Percentiles rank a stretch among this genome's conserved stretches.
These are phyloP conservation scores for Cynoglossus semilaevis DNA, from an alignment of 2,113 vertebrate species.

Conservation along the genomic window DNA sequence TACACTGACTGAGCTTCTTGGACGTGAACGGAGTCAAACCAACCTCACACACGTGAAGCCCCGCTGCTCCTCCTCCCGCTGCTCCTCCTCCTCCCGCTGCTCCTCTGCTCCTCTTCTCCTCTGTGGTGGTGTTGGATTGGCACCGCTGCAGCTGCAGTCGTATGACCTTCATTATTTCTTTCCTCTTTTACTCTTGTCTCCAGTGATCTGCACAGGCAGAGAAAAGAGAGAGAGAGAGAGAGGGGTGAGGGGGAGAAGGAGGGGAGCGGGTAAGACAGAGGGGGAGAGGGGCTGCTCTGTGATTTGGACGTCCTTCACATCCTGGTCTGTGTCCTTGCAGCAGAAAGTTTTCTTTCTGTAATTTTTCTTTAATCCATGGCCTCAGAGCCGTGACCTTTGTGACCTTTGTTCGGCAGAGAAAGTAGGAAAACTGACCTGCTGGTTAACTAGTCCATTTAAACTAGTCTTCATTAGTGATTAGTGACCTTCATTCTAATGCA, in stretches of 20 bases:
- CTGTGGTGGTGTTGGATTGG: slow-evolving; percentile 20
- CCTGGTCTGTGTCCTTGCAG: slow-evolving; percentile 54
- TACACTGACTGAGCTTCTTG: slow-evolving; percentile 7
- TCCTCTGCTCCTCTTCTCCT: slow-evolving; percentile 28
- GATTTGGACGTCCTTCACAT: slow-evolving; percentile 61
- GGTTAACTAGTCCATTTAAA: too few relatives aligned
- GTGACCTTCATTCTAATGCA: too few relatives aligned
- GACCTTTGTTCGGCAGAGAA: too few relatives aligned
- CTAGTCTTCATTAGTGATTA: too few relatives aligned
- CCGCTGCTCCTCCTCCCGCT: slow-evolving; percentile 19
- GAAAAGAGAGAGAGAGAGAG: slow-evolving; percentile 1
- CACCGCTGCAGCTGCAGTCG: slow-evolving; percentile 20
- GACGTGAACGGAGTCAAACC: background rate
- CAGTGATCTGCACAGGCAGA: slow-evolving; percentile 41
- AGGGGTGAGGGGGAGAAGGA: slow-evolving; percentile 12
- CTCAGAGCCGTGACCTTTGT: too few relatives aligned
- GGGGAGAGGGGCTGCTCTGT: slow-evolving; percentile 6
- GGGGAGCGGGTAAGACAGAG: too few relatives aligned
- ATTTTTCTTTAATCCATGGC: slow-evolving; percentile 14
- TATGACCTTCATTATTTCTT: slow-evolving; percentile 51
- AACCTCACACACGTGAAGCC: background rate
- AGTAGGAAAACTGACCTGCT: too few relatives aligned
- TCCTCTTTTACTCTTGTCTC: slow-evolving; percentile 31
- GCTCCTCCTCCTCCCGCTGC: slow-evolving; percentile 19
- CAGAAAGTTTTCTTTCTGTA: slow-evolving; percentile 38